These are phyloP conservation scores for Boulengerochromis microlepis DNA, from an alignment of 2,113 vertebrate species.

Conservation along the genomic window DNA sequence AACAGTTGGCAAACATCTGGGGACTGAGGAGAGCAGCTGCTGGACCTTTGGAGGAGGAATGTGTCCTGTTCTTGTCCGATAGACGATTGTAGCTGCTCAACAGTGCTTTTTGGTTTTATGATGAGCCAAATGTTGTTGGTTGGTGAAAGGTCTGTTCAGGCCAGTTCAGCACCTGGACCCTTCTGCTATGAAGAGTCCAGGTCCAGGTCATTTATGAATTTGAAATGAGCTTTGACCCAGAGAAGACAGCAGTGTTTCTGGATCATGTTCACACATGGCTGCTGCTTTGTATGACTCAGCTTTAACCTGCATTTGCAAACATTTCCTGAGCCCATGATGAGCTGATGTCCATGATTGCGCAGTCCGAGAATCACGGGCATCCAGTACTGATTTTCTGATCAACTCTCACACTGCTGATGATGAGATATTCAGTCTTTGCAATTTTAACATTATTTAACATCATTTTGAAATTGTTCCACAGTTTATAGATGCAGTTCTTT, in stretches of 20 bases:
- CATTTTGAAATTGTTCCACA: not conserved
- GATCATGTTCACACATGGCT: fast-evolving
- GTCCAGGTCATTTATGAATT: not conserved
- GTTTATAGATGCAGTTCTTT: not conserved
- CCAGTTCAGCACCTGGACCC: not conserved
- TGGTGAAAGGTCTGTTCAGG: not conserved
- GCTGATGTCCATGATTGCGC: not conserved
- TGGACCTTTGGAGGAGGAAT: not conserved
- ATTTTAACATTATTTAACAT: not conserved
- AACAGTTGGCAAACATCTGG: not conserved
- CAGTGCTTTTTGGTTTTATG: not conserved
- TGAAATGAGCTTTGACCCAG: not conserved
- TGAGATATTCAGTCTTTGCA: not conserved
- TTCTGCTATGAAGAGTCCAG: not conserved
- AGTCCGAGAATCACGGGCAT: not conserved
- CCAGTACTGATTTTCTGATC: not conserved
- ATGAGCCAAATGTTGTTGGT: not conserved
- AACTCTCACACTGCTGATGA: not conserved
- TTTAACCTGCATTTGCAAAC: not conserved
- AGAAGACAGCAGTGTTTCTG: fast-evolving
- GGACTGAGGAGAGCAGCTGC: not conserved
- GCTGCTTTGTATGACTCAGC: not conserved
- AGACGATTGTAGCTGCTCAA: not conserved
- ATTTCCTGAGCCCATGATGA: not conserved
- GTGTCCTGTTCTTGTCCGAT: not conserved